Evolutionary conservation across 2,113 vertebrate species (phyloP).

Genomic region (Sturnus vulgaris): DNA sequence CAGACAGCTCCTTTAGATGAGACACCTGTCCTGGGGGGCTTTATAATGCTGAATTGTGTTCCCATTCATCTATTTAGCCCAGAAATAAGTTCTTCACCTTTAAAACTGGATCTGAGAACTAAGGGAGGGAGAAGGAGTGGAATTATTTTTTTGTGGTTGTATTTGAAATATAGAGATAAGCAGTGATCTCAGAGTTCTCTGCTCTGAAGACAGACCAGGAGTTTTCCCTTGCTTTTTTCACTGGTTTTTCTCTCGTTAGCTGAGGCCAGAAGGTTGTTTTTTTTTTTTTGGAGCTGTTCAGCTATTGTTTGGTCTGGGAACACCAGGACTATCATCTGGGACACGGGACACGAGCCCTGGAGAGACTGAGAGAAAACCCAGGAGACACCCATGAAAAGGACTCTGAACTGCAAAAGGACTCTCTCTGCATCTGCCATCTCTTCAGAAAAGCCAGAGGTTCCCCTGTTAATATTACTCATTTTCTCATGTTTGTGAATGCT

Average conservation of each 20-base stretch:
- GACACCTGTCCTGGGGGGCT: neutral
- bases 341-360: rapidly evolving
- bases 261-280: neutral
- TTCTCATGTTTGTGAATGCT: neutral
- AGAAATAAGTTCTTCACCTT: neutral
- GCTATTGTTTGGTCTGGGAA: neutral
- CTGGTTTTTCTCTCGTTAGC: neutral
- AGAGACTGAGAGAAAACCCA: neutral
- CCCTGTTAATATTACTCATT: neutral
- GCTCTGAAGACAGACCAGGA: rapidly evolving
- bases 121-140: rapidly evolving
- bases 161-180: neutral
- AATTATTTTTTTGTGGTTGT: rapidly evolving
- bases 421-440: neutral
- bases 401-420: neutral
- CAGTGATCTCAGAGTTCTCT: too few relatives aligned
- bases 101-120: neutral
- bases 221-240: neutral
- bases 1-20: neutral
- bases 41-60: neutral
- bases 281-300: neutral
- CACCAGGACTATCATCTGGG: neutral
- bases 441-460: neutral
- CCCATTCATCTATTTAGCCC: rapidly evolving
- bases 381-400: neutral